Conservation (phyloP, 2,888 invertebrate genomes). For the Catonia carolina region DNA sequence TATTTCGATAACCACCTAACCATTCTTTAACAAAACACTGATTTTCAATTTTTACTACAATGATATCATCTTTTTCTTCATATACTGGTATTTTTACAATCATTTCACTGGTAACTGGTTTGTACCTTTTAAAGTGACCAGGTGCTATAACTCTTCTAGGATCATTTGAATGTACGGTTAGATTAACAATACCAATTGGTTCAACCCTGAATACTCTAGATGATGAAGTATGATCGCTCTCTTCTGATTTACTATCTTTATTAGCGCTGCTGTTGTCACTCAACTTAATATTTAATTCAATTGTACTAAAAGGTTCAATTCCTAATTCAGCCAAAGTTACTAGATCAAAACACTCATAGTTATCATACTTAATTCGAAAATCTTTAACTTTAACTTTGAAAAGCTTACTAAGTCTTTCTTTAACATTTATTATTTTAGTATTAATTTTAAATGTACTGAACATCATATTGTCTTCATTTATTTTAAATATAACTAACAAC, state of each 20-base stretch:
- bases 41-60: slow-evolving; percentile 55
- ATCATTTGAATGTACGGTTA: slow-evolving; percentile 27
- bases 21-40: slow-evolving; percentile 62
- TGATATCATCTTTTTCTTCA: slow-evolving; percentile 43
- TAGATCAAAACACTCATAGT: slow-evolving; percentile 35
- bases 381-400: slow-evolving; percentile 29
- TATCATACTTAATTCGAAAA: slow-evolving; percentile 35
- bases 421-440: slow-evolving; percentile 32
- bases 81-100: slow-evolving; percentile 48
- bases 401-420: slow-evolving; percentile 30
- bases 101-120: slow-evolving; percentile 46
- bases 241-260: too few relatives aligned
- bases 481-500: slow-evolving; percentile 33
- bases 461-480: slow-evolving; percentile 28
- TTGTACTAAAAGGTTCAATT: too few relatives aligned
- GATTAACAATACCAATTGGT: slow-evolving; percentile 36
- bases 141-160: slow-evolving; percentile 16
- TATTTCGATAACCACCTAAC: slow-evolving; percentile 73
- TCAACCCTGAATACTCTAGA: too few relatives aligned
- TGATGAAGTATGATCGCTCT: too few relatives aligned
- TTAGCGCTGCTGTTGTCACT: too few relatives aligned
- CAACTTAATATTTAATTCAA: too few relatives aligned
- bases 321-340: slow-evolving; percentile 37
- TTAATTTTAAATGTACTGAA: slow-evolving; percentile 32
- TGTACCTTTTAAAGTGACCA: slow-evolving; percentile 21